phyloP scores from a whole-genome alignment of 2,113 vertebrate genomes.

The Dascyllus trimaculatus region DNA sequence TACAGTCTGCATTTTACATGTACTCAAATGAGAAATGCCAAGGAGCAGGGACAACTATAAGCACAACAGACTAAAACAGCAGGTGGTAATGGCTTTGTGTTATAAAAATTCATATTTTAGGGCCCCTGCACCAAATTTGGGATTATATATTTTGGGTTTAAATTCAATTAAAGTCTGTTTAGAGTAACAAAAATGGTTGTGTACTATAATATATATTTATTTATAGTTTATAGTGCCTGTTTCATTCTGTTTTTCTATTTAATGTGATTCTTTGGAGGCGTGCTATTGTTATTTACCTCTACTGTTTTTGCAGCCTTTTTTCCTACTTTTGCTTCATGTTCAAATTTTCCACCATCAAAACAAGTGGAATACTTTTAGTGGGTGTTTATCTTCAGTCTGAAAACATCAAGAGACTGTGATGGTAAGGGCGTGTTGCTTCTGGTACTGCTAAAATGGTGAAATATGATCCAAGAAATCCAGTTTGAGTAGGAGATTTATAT shows the following conservation, averaged over 20 bases:
- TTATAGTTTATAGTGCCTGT: no score
- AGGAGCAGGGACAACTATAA: no score
- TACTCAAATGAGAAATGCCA: no score
- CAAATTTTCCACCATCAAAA: not conserved
- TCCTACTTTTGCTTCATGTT: not conserved
- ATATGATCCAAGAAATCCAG: not conserved
- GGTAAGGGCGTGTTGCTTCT: not conserved
- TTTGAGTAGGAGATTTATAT: not conserved
- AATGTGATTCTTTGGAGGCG: not conserved
- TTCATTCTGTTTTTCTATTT: not conserved
- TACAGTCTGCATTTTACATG: no score
- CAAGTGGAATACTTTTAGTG: not conserved
- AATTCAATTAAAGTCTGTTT: not conserved
- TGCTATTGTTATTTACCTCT: not conserved
- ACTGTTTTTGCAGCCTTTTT: not conserved
- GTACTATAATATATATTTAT: no score
- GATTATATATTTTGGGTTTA: no score
- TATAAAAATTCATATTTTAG: no score
- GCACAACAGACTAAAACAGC: no score
- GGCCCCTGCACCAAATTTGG: no score
- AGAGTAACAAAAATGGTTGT: no score
- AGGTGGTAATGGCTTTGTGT: no score
- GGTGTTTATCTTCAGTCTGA: not conserved
- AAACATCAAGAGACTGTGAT: not conserved
- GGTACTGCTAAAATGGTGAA: not conserved